These are phyloP conservation scores for Cryptoblepharus egeriae DNA, from an alignment of 2,797 vertebrate species.

Conservation along the genomic window DNA sequence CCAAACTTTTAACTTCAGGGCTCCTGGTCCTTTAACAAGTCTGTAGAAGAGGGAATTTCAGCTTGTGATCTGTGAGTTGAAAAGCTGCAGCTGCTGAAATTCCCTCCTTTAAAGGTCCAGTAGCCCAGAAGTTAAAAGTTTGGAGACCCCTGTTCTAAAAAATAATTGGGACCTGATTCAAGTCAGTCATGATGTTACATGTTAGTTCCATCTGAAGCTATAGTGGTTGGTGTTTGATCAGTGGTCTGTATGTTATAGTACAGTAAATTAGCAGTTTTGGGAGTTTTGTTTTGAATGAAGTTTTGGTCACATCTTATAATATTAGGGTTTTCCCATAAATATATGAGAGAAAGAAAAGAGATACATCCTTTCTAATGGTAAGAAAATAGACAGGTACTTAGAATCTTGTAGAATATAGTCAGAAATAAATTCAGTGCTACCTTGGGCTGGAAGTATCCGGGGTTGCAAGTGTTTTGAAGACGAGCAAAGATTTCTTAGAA, in stretches of 20 bases:
- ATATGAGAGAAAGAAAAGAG: conserved; percentile 18
- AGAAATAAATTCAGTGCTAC: not conserved
- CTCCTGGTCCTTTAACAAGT: no score
- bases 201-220: not conserved
- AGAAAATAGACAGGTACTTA: not conserved
- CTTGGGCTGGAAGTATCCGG: no score
- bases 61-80: no score
- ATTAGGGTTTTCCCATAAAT: not conserved
- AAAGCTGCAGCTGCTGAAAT: no score
- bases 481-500: no score
- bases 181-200: not conserved
- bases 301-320: not conserved
- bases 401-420: not conserved
- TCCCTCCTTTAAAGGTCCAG: no score
- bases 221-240: no score
- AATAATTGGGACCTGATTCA: not conserved
- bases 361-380: not conserved
- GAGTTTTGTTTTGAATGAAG: not conserved
- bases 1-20: no score
- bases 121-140: no score
- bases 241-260: not conserved
- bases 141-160: no score
- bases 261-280: not conserved
- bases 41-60: no score
- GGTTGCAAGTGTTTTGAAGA: no score